Percentiles rank a stretch among this genome's conserved stretches.
Conservation (phyloP, 2,113 vertebrate genomes). For the Eolophus roseicapilla region DNA sequence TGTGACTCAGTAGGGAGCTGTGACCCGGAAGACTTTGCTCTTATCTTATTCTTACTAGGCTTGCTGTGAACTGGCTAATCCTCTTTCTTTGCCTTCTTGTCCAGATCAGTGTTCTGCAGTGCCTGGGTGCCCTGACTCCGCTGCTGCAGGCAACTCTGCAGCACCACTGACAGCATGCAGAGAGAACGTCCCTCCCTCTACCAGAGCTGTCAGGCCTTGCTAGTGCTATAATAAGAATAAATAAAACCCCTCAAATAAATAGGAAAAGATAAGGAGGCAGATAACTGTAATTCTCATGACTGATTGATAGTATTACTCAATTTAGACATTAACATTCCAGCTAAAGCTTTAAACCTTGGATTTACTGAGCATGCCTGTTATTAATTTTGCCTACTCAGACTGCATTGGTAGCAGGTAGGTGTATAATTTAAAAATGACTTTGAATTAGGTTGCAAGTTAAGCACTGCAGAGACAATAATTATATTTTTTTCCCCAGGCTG, state of each 20-base stretch:
- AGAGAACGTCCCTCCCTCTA: not conserved
- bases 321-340: constrained; percentile 21
- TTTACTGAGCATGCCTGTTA: constrained; percentile 34
- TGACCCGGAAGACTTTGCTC: not conserved
- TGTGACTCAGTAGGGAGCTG: not conserved
- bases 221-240: constrained; percentile 16
- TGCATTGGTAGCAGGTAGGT: constrained; percentile 35
- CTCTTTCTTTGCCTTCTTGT: not conserved
- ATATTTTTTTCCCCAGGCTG: not conserved
- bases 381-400: constrained; percentile 42
- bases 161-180: not conserved
- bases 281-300: constrained; percentile 32
- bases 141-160: not conserved
- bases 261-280: constrained; percentile 34
- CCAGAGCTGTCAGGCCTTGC: not conserved
- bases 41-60: not conserved
- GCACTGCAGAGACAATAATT: not conserved
- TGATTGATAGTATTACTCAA: constrained; percentile 30
- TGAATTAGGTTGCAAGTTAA: constrained; percentile 18
- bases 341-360: constrained; percentile 26
- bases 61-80: not conserved
- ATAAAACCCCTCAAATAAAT: constrained; percentile 31
- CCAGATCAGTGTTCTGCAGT: not conserved
- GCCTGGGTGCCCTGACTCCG: not conserved
- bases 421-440: constrained; percentile 30